Evolutionary conservation across 2,888 invertebrate genomes (phyloP).

Genomic region (Matsumyia berberina): DNA sequence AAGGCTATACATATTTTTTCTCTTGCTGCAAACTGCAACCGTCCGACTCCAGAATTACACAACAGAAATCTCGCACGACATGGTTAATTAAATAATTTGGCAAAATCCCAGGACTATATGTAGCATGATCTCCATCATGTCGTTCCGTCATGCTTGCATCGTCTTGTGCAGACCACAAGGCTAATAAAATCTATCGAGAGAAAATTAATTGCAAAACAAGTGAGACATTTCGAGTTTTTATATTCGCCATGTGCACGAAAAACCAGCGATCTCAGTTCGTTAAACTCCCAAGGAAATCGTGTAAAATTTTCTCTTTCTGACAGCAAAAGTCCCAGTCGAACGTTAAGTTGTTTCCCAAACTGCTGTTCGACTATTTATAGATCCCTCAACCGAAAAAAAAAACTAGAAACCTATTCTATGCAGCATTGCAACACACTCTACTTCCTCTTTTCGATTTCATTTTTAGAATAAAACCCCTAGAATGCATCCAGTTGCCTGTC

Average conservation of each 20-base stretch:
- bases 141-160: too few species aligned
- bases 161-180: too few species aligned
- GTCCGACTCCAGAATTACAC: too few species aligned
- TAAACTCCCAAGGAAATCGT: constrained; percentile 36
- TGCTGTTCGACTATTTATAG: constrained; percentile 53
- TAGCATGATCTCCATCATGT: too few species aligned
- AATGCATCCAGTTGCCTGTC: constrained; percentile 20
- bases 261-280: constrained; percentile 28
- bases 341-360: constrained; percentile 43
- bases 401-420: constrained; percentile 21
- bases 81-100: too few species aligned
- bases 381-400: constrained; percentile 20
- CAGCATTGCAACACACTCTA: constrained; percentile 50
- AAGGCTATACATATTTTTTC: too few species aligned
- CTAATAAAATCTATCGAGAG: too few species aligned
- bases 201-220: too few species aligned
- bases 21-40: too few species aligned
- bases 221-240: constrained; percentile 5
- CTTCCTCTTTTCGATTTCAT: constrained; percentile 52
- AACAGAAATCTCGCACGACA: too few species aligned
- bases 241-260: not conserved
- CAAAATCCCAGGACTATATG: too few species aligned
- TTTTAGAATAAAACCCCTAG: constrained; percentile 21
- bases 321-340: constrained; percentile 30
- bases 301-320: constrained; percentile 33